A percentile compares a stretch with the other conserved stretches of the same genome.
Evolutionary conservation across 1,140 invertebrate species (phyloP).

Genomic region (Sitophilus oryzae): DNA sequence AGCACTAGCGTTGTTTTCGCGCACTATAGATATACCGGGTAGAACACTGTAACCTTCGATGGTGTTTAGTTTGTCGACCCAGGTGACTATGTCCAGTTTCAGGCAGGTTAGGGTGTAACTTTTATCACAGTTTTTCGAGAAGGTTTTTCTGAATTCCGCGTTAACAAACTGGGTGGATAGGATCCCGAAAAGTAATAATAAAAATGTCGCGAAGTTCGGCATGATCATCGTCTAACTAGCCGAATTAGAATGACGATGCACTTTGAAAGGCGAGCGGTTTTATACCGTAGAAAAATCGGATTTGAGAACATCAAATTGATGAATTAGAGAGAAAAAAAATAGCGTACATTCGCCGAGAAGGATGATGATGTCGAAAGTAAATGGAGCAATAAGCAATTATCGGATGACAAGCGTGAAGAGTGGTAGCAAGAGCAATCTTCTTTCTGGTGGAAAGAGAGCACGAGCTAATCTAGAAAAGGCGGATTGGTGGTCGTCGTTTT

Average conservation of each 20-base stretch:
- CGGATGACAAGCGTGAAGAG: not conserved
- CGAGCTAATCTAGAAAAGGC: too few relatives aligned
- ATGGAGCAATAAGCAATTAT: not conserved
- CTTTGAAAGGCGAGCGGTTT: not conserved
- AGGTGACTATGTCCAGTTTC: conserved; percentile 70
- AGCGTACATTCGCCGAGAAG: not conserved
- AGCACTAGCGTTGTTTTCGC: conserved; percentile 51
- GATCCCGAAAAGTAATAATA: not conserved
- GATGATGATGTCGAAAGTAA: not conserved
- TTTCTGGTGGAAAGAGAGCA: not conserved
- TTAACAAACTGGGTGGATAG: not conserved
- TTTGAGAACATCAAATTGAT: not conserved
- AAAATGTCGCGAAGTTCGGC: not conserved
- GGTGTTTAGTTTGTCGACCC: conserved; percentile 64
- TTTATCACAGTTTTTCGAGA: conserved; percentile 58
- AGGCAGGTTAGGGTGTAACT: conserved; percentile 68
- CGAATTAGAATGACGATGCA: not conserved
- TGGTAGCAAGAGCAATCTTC: not conserved
- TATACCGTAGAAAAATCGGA: not conserved
- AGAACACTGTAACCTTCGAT: conserved; percentile 57
- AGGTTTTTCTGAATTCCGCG: conserved; percentile 30
- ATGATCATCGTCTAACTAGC: not conserved
- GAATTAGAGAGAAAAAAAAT: not conserved
- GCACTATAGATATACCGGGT: conserved; percentile 64
- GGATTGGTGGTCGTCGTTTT: too few relatives aligned